Conservation (phyloP, 2,888 invertebrate genomes). For the Plagiodera versicolora region DNA sequence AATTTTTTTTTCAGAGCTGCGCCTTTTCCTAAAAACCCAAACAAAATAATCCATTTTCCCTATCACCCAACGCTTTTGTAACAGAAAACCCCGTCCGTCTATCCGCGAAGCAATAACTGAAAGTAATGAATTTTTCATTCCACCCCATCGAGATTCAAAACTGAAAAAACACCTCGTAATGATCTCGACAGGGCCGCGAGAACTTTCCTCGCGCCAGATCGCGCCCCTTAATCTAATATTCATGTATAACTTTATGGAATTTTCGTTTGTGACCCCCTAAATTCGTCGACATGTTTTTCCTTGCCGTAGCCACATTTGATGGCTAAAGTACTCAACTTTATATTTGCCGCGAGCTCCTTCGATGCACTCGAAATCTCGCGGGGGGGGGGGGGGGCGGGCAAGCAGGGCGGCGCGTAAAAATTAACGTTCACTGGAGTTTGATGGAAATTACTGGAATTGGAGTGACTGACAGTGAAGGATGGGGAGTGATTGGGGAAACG, state of each 20-base stretch:
- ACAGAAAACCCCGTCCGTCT: not conserved
- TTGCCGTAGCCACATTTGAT: slow-evolving; percentile 39
- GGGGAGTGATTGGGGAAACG: not conserved
- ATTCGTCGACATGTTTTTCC: slow-evolving; percentile 42
- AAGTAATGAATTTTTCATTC: slow-evolving; percentile 4
- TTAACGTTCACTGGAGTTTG: slow-evolving; percentile 10
- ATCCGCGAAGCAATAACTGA: not conserved
- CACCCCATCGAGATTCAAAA: slow-evolving; percentile 13
- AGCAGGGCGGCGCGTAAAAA: slow-evolving; percentile 8
- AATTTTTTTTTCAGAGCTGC: too few relatives aligned
- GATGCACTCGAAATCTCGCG: slow-evolving; percentile 33
- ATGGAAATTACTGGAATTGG: slow-evolving; percentile 12
- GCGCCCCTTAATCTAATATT: slow-evolving; percentile 44
- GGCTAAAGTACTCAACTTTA: slow-evolving; percentile 39
- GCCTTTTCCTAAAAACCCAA: not conserved
- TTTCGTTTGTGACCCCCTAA: slow-evolving; percentile 38
- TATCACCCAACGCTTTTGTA: not conserved
- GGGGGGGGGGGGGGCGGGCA: not conserved
- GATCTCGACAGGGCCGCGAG: slow-evolving; percentile 16
- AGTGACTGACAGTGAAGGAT: not conserved
- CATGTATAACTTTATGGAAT: slow-evolving; percentile 44
- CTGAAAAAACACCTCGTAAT: slow-evolving; percentile 24
- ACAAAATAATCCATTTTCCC: not conserved
- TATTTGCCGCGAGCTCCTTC: slow-evolving; percentile 33
- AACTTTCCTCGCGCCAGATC: slow-evolving; percentile 27